phyloP scores from a whole-genome alignment of 2,113 vertebrate genomes.

The Embiotoca jacksoni region DNA sequence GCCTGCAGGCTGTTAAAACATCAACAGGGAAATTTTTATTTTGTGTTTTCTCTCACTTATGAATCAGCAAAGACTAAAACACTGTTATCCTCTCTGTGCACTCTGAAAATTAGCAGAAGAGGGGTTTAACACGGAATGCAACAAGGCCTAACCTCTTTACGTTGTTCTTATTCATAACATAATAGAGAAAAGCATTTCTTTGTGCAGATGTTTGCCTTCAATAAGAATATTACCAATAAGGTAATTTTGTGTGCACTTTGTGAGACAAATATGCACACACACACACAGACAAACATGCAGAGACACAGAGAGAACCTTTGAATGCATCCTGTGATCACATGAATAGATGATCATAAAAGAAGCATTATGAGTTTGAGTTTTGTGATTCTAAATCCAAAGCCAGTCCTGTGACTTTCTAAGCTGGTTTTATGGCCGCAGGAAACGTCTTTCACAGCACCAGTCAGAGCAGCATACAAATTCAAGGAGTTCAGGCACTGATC shows the following conservation, averaged over 20 bases:
- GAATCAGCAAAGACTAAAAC: too few relatives aligned
- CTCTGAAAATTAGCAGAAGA: constrained; percentile 3
- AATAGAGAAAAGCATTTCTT: constrained; percentile 10
- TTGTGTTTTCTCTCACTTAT: constrained; percentile 5
- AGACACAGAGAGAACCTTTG: constrained; percentile 37
- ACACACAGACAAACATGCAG: not conserved
- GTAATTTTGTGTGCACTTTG: not conserved
- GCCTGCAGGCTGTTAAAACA: constrained; percentile 29
- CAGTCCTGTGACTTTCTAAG: constrained; percentile 76
- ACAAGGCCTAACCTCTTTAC: constrained; percentile 22
- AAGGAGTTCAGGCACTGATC: not conserved
- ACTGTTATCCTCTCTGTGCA: not conserved
- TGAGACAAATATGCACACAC: not conserved
- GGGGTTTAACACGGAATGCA: not conserved
- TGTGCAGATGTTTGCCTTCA: not conserved
- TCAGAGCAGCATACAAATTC: not conserved
- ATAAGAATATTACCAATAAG: constrained; percentile 4
- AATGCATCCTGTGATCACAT: constrained; percentile 70
- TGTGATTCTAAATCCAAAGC: constrained; percentile 57
- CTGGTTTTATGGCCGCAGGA: constrained; percentile 50
- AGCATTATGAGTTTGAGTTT: constrained; percentile 63
- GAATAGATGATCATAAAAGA: constrained; percentile 60
- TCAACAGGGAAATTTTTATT: constrained; percentile 16
- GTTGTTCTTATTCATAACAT: constrained; percentile 1
- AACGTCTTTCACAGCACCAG: constrained; percentile 23